These are phyloP conservation scores for Leuctra nigra DNA, from an alignment of 2,888 invertebrate genomes.

Conservation along the genomic window DNA sequence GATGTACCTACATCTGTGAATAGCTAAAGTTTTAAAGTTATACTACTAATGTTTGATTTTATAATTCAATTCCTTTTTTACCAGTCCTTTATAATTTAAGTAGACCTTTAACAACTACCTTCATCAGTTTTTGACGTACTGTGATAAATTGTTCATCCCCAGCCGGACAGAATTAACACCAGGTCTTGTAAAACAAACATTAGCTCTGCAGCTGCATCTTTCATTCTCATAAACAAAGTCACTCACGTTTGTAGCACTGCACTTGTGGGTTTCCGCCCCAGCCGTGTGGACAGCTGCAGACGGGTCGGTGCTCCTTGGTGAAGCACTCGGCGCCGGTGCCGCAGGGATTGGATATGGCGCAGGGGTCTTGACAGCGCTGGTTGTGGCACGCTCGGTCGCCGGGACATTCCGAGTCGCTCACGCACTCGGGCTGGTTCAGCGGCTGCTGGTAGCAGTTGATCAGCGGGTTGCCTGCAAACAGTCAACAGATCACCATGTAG, in stretches of 20 bases:
- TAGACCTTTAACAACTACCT: no score
- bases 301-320: constrained; percentile 68
- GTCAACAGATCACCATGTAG: no score
- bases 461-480: constrained; percentile 83
- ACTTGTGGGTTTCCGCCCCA: constrained; percentile 84
- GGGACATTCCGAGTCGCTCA: constrained; percentile 66
- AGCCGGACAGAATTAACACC: no score
- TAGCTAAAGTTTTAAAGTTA: no score
- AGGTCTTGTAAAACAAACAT: background rate
- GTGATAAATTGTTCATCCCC: no score
- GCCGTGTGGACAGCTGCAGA: constrained; percentile 75
- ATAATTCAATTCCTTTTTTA: no score
- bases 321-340: constrained; percentile 74
- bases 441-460: constrained; percentile 46
- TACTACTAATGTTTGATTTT: no score
- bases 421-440: constrained; percentile 56
- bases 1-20: no score
- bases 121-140: no score
- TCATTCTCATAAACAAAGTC: background rate
- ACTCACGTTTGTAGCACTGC: constrained; percentile 79
- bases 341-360: constrained; percentile 68
- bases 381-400: constrained; percentile 73
- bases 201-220: constrained; percentile 26
- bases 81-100: no score
- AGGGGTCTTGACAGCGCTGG: constrained; percentile 74